Evolutionary conservation across 2,113 vertebrate genomes (phyloP), one percentile per base, ranked within the genome.

Genomic region (Mixornis gularis): DNA sequence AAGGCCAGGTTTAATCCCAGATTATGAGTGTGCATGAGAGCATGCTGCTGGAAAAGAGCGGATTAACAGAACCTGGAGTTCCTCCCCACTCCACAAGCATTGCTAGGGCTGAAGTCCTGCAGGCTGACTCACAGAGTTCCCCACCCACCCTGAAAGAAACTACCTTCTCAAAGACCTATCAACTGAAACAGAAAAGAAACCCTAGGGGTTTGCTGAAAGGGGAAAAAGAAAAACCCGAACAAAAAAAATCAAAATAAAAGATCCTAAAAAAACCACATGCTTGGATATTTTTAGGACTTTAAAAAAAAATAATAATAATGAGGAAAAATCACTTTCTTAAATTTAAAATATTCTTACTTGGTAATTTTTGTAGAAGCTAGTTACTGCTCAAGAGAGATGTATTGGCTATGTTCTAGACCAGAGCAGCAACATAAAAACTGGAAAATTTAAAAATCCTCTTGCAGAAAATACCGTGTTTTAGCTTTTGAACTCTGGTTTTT

Each of bases 111-210:
- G 65, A 82, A 87, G 84, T 89, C 80, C 87, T 83, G 48, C 38
- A 44, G 59, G 63, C 43, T 96, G 94, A 94, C 79, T 96, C 91
- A 92, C 69, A n/a, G 14, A 12, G 63, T 2, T 87, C 91, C 63
- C 81, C 89, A 91, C 84, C 90, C 92, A 3, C 85, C n/a, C 51
- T 21, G 32, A 71, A 71, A 88, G 41, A 74, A 74, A 40, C 34
- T 43, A 68, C 46, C 60, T 74, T 64, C 38, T 38, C 5, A 2
- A 79, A 74, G 30, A 56, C 48, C 60, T 81, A 46, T 41, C 79
- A 89, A 86, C 51, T 51, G 53, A 49, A 59, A 85, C 2, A 49
- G 66, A 58, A 85, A 60, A 71, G 10, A 87, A 86, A 43, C 13
- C 16, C 29, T 53, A 69, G 0, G 0, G 8, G 38, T 69, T 82